Evolutionary conservation across 2,113 vertebrate species (phyloP), one percentile per base, ranked within the genome.

Genomic region (Cyprinus carpio): DNA sequence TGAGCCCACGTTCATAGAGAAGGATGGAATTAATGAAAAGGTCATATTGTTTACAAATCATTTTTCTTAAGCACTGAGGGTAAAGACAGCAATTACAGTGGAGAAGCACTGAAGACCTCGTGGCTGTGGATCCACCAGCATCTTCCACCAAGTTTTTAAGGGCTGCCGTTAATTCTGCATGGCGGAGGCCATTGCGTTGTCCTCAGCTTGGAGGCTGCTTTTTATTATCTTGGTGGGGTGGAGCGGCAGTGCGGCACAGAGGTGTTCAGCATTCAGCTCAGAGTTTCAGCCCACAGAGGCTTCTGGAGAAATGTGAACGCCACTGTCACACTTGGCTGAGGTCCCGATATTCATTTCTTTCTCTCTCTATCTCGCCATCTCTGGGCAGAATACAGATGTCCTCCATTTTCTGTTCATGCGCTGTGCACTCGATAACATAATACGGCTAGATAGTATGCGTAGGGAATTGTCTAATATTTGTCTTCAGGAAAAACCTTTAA

Each of bases 181-280:
- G 43, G 65, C 49, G 34, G 84, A 31, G 56, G 75, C 82, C 79
- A 80, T 71, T 84, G 51, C 81, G 81, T 82, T 77, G 85, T 85
- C 83, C 67, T 85, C 51, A 60, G 54, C 83, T 60, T 86, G 64
- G 31, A 87, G 81, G 77, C 85, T 84, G 87, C 37, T 85, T 83
- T 83, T 78, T 85, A 86, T 85, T 72, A 80, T 87, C 76, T 54
- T 86, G 40, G 86, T 51, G 65, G 71, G 60, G 74, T 75, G 82
- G 72, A 85, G 87, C 90, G 89, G 87, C 5, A 81, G 84, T 92
- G 93, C 91, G 86, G 92, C 92, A 93, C 92, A 91, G 90, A 34
- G 84, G 10, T 89, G 88, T 89, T 95, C 93, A 94, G 94, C 93
- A 94, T 95, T 93, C 94, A 91, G 88, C 94, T 95, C 93, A 94